phyloP scores from a whole-genome alignment of 2,888 invertebrate genomes.

The Trichogramma dendrolimi region DNA sequence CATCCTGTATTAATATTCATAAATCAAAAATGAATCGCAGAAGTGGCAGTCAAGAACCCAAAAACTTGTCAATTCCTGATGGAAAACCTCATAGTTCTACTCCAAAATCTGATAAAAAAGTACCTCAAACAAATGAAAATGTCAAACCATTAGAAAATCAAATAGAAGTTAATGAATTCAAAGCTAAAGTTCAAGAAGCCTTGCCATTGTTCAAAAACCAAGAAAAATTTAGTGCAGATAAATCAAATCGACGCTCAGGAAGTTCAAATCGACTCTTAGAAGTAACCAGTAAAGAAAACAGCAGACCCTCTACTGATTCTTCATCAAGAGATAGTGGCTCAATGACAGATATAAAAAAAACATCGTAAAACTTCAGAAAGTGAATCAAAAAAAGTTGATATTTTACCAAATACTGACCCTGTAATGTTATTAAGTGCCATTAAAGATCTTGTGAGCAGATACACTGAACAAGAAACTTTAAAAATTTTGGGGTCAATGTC shows the following conservation, averaged over 20 bases:
- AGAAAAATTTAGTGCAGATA: slow-evolving; percentile 29
- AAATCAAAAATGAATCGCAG: slow-evolving; percentile 15
- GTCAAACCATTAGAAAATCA: slow-evolving; percentile 31
- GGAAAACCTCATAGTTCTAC: slow-evolving; percentile 22
- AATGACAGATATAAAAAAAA: slow-evolving; percentile 27
- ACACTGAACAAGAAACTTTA: slow-evolving; percentile 42
- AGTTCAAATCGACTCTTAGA: slow-evolving; percentile 34
- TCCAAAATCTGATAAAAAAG: slow-evolving; percentile 21
- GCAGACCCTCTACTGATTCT: slow-evolving; percentile 35
- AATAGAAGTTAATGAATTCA: slow-evolving; percentile 27
- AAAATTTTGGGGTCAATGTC: slow-evolving; percentile 42
- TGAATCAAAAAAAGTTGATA: slow-evolving; percentile 31
- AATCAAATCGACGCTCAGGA: slow-evolving; percentile 27
- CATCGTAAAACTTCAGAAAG: slow-evolving; percentile 26
- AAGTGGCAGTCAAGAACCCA: slow-evolving; percentile 20
- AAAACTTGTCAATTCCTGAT: slow-evolving; percentile 7
- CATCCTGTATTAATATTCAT: slow-evolving; percentile 17
- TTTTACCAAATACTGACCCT: slow-evolving; percentile 36
- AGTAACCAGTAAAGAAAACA: slow-evolving; percentile 44
- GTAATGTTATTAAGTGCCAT: slow-evolving; percentile 40
- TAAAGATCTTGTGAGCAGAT: slow-evolving; percentile 43
- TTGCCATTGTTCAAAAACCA: slow-evolving; percentile 24
- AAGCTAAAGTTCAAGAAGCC: slow-evolving; percentile 17
- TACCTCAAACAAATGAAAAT: slow-evolving; percentile 25
- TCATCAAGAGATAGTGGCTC: slow-evolving; percentile 32